Evolutionary conservation across 2,113 vertebrate species (phyloP), one percentile per base, ranked within the genome.

Genomic region (Toxotes chatareus): DNA sequence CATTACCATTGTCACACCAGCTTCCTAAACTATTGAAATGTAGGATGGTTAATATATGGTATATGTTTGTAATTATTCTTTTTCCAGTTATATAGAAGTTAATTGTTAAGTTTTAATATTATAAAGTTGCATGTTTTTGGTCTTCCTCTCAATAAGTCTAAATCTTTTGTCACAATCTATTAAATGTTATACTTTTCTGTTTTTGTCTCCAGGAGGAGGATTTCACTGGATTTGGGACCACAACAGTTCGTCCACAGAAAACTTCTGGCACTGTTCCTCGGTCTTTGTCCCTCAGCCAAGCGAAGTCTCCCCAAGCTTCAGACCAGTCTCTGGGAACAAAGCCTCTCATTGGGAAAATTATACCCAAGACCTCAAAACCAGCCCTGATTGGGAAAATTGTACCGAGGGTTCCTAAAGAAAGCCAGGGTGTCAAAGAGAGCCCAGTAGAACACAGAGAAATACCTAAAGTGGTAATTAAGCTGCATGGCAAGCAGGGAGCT

Each of bases 191-290:
- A 14, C 9, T 64, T 38, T 79, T 3, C 27, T 38, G 21, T 63
- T 70, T 63, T 78, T 85, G 92, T 82, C 51, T 81, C 55, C 82
- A 95, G 94, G 95, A 96, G 89, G 95, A 95, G 64, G 94, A 94
- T 68, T 97, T 97, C 89, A 86, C 88, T 88, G 97, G 96, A 86
- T 97, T 97, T 93, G 95, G 93, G 71, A 91, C 93, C 49, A 46
- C 78, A 68, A 72, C 84, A 82, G 73, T 73, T 73, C 57, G 76
- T 66, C 79, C 65, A 62, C 82, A 88, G 56, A 89, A 85, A 76
- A 66, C 75, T 66, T 82, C 89, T 76, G 68, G 80, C 31, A 5
- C 73, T 77, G 88, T 76, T 60, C 44, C 67, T 42, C 79, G 68
- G 63, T 68, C 83, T 1, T 75, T 44, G 5, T 78, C 65, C 11